Evolutionary conservation across 1,140 invertebrate genomes (phyloP), one percentile per base, ranked within the genome.

Genomic region (Scaptodrosophila lebanonensis): DNA sequence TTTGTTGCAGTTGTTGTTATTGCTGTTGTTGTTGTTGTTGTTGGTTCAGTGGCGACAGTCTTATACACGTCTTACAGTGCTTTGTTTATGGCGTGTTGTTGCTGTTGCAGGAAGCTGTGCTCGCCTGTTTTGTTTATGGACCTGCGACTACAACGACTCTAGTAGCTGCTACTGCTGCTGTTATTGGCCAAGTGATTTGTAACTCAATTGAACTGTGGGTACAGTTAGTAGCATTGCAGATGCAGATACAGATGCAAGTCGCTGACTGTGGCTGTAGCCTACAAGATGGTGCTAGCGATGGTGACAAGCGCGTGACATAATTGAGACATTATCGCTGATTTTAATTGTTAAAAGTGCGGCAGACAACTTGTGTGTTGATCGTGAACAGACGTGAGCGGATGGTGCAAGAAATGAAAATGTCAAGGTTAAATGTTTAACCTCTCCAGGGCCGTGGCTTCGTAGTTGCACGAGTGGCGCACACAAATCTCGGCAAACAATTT

Each of bases 291-390:
- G 50, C 9, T 18, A 17, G 20, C 35, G 62, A 57, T 66, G 52
- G 52, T 66, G 66, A 63, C 58, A 63, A 66, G 69, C 39, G 54
- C 48, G 61, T 82, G 75, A 82, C 75, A 83, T 82, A 82, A 82
- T 82, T 82, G 75, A 83, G 76, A 82, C 75, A 82, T 82, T 76
- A 73, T 57, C 54, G 59, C 76, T 47, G 66, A 61, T 43, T 73
- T 71, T 66, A 82, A 68, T 82, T 53, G 51, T 39, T 7, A n/a
- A 33, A 35, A 12, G 20, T 15, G 4, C 53, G 18, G 22, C n/a
- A n/a, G 22, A 9, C 15, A 30, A 33, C 33, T 22, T 13, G n/a
- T 33, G 25, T 35, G 20, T 11, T n/a, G 18, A 15, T 35, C 1
- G 22, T n/a, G 3, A n/a, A 7, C 4, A 43, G 32, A n/a, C n/a